Evolutionary conservation across 2,888 invertebrate genomes (phyloP).

Genomic region (Limnephilus auricula): DNA sequence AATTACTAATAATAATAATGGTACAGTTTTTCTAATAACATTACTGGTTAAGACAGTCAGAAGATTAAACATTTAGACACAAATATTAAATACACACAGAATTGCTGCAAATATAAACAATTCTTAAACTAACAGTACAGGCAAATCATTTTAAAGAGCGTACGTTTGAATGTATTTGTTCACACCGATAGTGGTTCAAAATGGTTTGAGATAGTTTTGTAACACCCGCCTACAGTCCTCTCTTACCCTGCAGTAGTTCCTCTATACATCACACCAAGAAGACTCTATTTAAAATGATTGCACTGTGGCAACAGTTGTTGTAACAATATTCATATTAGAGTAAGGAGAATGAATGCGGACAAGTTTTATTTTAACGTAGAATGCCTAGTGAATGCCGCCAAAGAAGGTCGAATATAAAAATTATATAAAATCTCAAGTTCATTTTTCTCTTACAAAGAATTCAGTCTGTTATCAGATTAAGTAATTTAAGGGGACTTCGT

Average conservation of each 20-base stretch:
- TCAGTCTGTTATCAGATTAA: constrained; percentile 63
- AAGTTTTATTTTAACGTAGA: neutral
- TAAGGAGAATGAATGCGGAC: constrained; percentile 26
- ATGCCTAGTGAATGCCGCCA: constrained; percentile 32
- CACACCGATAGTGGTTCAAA: too few relatives aligned
- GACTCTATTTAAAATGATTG: too few relatives aligned
- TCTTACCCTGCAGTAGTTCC: too few relatives aligned
- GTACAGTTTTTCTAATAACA: neutral
- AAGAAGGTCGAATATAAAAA: constrained; percentile 59
- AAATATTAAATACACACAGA: constrained; percentile 22
- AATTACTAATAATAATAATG: neutral
- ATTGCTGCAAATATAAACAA: neutral
- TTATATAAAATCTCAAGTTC: constrained; percentile 59
- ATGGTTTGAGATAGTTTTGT: too few relatives aligned
- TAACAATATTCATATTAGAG: constrained; percentile 6
- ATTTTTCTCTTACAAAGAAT: constrained; percentile 60
- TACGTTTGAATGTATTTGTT: too few relatives aligned
- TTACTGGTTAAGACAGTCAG: constrained; percentile 12
- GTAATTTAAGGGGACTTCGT: constrained; percentile 61
- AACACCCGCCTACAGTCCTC: too few relatives aligned
- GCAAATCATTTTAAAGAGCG: too few relatives aligned
- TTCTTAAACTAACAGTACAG: constrained; percentile 10
- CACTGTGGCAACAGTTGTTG: too few relatives aligned
- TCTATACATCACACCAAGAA: too few relatives aligned
- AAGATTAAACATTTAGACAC: constrained; percentile 44